Evolutionary conservation across 2,797 vertebrate species (phyloP), one percentile per base, ranked within the genome.

Genomic region (Danio choprae): DNA sequence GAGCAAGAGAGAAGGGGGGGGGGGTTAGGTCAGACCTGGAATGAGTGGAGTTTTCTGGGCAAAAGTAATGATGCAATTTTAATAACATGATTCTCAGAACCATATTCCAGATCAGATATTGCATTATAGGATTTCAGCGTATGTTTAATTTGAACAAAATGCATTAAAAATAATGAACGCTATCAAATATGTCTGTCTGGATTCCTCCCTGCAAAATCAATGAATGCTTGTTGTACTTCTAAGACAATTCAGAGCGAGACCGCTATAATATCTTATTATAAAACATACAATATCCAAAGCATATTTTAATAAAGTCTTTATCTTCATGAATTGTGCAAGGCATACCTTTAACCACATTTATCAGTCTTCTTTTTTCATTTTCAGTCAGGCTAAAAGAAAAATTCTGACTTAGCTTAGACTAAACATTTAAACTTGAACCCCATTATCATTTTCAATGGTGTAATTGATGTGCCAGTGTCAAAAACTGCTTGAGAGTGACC

Each of bases 131-230:
- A 71, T 79, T 79, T 62, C 46, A 53, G 46, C 20, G 36, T 8
- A 16, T 60, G 76, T 60, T 70, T 78, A 50, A 79, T 70, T 71
- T 53, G 56, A 78, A 62, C 36, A 71, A 62, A 79, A 79, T 29
- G 20, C 46, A 71, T 51, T 59, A 62, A 12, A 51, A 59, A 36
- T 40, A 71, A 71, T 71, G n/a, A 71, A 70, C 44, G 36, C n/a
- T 41, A 46, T 8, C 10, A 12, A 50, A 18, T 58, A 50, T 20
- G 12, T 60, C 43, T 60, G 67, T 48, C 43, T 59, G 11, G 59
- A 48, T 20, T 58, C 16, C 53, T 77, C 40, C 18, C 7, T 48
- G 46, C n/a, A 51, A 70, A 69, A 50, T 78, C 76, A 60, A 69
- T 41, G 12, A 51, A 62, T 3, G 29, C 18, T 9, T 6, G 22